Conservation (phyloP, 2,888 invertebrate species). For the Drosophila anomelani region DNA sequence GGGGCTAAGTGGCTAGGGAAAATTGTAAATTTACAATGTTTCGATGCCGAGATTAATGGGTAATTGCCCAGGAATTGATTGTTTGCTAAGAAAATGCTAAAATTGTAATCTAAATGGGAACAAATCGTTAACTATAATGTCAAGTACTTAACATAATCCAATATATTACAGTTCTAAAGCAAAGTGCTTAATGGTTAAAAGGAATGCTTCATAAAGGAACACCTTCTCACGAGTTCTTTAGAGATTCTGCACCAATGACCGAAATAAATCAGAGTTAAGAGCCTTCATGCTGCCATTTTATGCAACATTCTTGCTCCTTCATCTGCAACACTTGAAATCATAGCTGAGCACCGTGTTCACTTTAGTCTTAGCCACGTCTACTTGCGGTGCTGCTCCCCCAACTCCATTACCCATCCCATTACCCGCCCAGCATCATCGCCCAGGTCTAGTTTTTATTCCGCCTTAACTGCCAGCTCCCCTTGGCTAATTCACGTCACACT, state of each 20-base stretch:
- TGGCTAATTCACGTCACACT: slow-evolving; percentile 75
- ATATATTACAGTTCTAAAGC: neutral
- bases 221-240: neutral
- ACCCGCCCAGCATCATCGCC: slow-evolving; percentile 34
- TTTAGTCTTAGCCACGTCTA: slow-evolving; percentile 5
- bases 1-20: slow-evolving; percentile 36
- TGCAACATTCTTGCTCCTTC: slow-evolving; percentile 14
- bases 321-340: slow-evolving; percentile 17
- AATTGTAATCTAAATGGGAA: neutral
- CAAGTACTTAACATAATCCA: neutral
- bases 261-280: slow-evolving; percentile 14
- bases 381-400: neutral
- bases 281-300: slow-evolving; percentile 8
- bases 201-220: neutral
- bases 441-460: slow-evolving; percentile 50
- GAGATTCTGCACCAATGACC: slow-evolving; percentile 5
- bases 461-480: slow-evolving; percentile 49
- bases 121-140: neutral
- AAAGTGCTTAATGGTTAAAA: slow-evolving; percentile 2
- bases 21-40: slow-evolving; percentile 27
- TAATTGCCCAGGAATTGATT: slow-evolving; percentile 29
- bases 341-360: neutral
- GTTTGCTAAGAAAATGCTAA: neutral
- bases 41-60: slow-evolving; percentile 22
- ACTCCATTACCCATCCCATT: slow-evolving; percentile 10